These are phyloP conservation scores for Oophaga pumilio DNA, from an alignment of 2,113 vertebrate genomes.

Conservation along the genomic window DNA sequence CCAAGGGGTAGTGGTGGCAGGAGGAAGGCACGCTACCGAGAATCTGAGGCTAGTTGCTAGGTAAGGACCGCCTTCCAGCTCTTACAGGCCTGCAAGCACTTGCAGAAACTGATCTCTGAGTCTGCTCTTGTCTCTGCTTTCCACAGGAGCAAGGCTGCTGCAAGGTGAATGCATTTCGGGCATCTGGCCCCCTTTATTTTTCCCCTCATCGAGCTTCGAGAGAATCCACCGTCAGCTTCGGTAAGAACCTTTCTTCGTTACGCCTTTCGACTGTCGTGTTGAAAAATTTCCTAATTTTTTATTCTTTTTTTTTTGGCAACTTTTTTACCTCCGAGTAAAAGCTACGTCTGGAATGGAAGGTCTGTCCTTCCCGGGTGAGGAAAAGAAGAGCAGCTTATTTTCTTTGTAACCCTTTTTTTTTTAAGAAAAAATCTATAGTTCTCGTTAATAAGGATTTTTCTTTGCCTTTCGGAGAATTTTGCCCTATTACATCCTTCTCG, in stretches of 20 bases:
- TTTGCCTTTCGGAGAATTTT: not conserved
- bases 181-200: not conserved
- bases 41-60: conserved; percentile 63
- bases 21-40: conserved; percentile 63
- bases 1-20: conserved; percentile 68
- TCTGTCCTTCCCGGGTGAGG: not conserved
- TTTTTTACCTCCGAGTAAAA: not conserved
- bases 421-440: not conserved
- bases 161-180: conserved; percentile 60
- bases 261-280: not conserved
- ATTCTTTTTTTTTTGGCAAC: not conserved
- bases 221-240: not conserved
- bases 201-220: not conserved
- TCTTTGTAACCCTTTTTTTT: not conserved
- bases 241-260: conserved; percentile 1
- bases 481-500: too few species aligned
- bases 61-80: conserved; percentile 66
- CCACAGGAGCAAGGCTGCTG: conserved; percentile 63
- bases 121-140: conserved; percentile 68
- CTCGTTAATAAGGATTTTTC: not conserved
- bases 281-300: not conserved
- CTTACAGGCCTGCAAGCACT: conserved; percentile 65
- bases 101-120: conserved; percentile 59
- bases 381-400: not conserved
- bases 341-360: not conserved